Evolutionary conservation across 2,888 invertebrate genomes (phyloP).

Genomic region (Augochlorella aurata): DNA sequence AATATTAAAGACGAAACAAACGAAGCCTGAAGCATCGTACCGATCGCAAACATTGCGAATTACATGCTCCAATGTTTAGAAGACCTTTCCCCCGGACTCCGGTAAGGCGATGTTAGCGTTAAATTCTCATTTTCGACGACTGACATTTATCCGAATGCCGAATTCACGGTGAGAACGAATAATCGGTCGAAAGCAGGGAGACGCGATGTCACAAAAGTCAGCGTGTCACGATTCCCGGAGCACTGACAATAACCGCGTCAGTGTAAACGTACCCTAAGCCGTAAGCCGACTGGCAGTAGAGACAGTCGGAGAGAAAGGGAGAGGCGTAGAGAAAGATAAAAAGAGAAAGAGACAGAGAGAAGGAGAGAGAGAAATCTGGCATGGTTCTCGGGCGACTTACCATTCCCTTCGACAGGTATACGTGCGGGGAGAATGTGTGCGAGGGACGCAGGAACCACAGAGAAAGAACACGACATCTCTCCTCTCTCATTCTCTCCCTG

Average conservation of each 20-base stretch:
- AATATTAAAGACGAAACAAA: too few species aligned
- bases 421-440: constrained; percentile 27
- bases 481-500: background rate
- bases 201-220: background rate
- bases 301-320: constrained; percentile 2
- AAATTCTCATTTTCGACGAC: too few species aligned
- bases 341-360: background rate
- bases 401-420: constrained; percentile 65
- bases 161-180: background rate
- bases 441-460: constrained; percentile 26
- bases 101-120: too few species aligned
- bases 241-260: background rate
- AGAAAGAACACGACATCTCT: background rate
- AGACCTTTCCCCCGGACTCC: too few species aligned
- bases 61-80: too few species aligned
- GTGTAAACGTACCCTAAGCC: constrained; percentile 30
- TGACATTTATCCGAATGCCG: background rate
- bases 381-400: constrained; percentile 68
- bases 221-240: background rate
- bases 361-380: constrained; percentile 66
- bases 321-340: constrained; percentile 1
- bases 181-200: background rate
- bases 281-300: constrained; percentile 32
- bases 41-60: too few species aligned
- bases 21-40: too few species aligned